These are phyloP conservation scores for Dryococelus australis DNA, from an alignment of 2,888 invertebrate species.

Conservation along the genomic window DNA sequence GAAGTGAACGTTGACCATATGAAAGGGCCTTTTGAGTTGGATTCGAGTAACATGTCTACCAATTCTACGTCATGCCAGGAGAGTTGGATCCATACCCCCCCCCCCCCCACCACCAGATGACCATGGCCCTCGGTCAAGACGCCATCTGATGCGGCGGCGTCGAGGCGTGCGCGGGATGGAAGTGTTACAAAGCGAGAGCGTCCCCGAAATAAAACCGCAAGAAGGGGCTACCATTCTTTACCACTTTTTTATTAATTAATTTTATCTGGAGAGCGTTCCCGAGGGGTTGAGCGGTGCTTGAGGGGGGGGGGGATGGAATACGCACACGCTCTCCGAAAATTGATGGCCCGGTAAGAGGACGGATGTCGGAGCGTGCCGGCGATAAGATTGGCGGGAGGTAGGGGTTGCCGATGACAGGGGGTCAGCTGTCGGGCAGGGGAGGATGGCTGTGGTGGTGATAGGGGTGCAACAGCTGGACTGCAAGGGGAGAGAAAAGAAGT, in stretches of 20 bases:
- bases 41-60: too few relatives aligned
- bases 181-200: background rate
- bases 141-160: background rate
- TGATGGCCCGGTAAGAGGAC: background rate
- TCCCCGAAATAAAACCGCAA: background rate
- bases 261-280: background rate
- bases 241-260: background rate
- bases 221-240: background rate
- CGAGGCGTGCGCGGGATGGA: background rate
- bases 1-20: too few relatives aligned
- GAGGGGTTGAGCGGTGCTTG: background rate
- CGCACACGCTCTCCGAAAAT: background rate
- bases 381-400: background rate
- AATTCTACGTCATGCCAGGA: too few relatives aligned
- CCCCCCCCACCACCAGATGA: too few relatives aligned
- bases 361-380: background rate
- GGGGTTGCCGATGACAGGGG: background rate
- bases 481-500: background rate
- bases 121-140: too few relatives aligned
- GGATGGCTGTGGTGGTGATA: background rate
- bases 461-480: background rate
- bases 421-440: too few relatives aligned
- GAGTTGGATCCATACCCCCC: too few relatives aligned
- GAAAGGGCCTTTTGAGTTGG: too few relatives aligned
- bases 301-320: background rate